phyloP scores from a whole-genome alignment of 2,113 vertebrate species.

The Hippopotamus amphibius region DNA sequence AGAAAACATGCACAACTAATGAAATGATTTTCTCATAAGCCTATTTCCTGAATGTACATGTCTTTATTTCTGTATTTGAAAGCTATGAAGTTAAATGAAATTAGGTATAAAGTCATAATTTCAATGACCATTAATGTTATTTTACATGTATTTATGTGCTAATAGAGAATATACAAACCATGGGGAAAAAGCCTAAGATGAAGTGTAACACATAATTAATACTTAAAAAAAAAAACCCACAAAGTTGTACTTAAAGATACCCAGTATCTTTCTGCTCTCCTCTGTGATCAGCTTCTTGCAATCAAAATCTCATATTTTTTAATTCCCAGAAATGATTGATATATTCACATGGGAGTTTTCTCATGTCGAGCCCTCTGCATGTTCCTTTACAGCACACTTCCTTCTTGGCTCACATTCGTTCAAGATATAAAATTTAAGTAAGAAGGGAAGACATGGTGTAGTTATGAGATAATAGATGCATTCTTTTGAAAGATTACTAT shows the following conservation, averaged over 20 bases:
- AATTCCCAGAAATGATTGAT: not conserved
- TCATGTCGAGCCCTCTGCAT: not conserved
- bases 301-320: not conserved
- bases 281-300: not conserved
- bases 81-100: not conserved
- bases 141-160: not conserved
- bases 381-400: not conserved
- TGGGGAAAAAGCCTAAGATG: not conserved
- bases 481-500: not conserved
- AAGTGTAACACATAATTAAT: conserved; percentile 12
- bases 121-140: not conserved
- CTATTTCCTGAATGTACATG: not conserved
- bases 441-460: not conserved
- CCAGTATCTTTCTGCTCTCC: not conserved
- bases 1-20: not conserved
- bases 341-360: not conserved
- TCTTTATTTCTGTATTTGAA: not conserved
- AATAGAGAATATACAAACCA: not conserved
- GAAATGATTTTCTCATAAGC: not conserved
- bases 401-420: not conserved
- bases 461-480: not conserved
- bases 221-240: not conserved
- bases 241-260: not conserved
- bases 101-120: not conserved
- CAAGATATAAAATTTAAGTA: not conserved